Base-by-base conservation (phyloP, 2,113 vertebrate genomes). In the Tetraodon nigroviridis region DNA sequence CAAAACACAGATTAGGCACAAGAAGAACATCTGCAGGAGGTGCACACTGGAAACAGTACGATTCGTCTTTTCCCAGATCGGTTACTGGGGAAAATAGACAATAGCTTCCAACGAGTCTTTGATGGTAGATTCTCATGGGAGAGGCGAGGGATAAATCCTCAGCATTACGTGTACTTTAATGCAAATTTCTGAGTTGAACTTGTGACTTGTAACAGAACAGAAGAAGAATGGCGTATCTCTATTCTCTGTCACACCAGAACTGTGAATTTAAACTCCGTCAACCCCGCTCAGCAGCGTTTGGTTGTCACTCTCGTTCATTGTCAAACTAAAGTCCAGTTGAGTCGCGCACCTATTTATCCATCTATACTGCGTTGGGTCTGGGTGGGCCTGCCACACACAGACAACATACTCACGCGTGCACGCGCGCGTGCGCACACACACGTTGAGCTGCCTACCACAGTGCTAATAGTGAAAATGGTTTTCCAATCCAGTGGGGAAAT, bases 401-500 rank as follows among this genome's bases (percentile, higher is more conserved):
- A 49, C 24, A 32, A 76, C 73, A 66, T 48, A 69, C 29, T 50
- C 51, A 52, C 41, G 64, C 53, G 41, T 27, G 65, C 17, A 10
- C 44, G 22, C 49, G 56, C 61, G 51, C 74, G 69, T 74, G 56
- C 60, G 45, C 21, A 73, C 51, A 64, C 73, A 73, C 57, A 51
- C 46, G 70, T 41, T 17, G 42, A 75, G 61, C 57, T 20, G 69
- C 71, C 79, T 73, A 83, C 71, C 72, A 63, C 73, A 71, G 72
- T 64, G 75, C 67, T 85, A 86, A 85, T 79, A 78, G 81, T 82
- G 71, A 82, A 86, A 87, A 84, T 24, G 63, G 67, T 83, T 88
- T 83, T 77, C 78, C 86, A 88, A 89, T 88, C 80, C 87, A 88
- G 67, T 45, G 66, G 84, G 89, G 84, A 89, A 90, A 89, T 90